Evolutionary conservation across 2,113 vertebrate genomes (phyloP), one percentile per base, ranked within the genome.

Genomic region (Dolichallabes microphthalmus): DNA sequence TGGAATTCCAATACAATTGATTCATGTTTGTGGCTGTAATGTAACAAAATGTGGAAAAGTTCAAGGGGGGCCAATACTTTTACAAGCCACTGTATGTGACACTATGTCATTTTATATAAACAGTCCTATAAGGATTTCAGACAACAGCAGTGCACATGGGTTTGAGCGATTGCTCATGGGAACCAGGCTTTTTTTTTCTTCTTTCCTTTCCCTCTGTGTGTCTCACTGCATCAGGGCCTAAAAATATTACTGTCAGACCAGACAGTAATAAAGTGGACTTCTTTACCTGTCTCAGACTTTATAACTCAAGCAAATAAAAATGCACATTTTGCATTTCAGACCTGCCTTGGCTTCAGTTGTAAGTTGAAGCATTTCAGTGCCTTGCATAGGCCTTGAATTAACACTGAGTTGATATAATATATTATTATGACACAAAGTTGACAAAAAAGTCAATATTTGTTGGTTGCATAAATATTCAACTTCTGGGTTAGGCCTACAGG

Each of bases 201-300:
- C 68, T 82, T 87, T 85, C 60, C 64, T 82, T 20, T 91, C 88
- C 63, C 71, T 89, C 83, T 83, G 52, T 50, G 39, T 73, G 69
- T 50, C 69, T 87, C 82, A 85, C 32, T 88, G 79, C 88, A 86
- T 90, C 71, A 74, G 69, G 77, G 73, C 74, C 89, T 93, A 93
- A 89, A 92, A 91, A 93, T 92, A 94, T 82, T 86, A 17, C 82
- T 87, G 79, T 68, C 83, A 88, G 83, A 85, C 84, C 74, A 81
- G 68, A 83, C 69, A 13, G 86, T 75, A 32, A 58, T 57, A 82
- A 88, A 85, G 82, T 85, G 87, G 76, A 88, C 89, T 88, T 90
- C 82, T 82, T 88, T 30, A 4, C 82, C 52, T 83, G 85, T 17
- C 75, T 80, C 63, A 86, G 90, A 88, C 90, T 89, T 80, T 71